Percentiles rank a stretch among this genome's conserved stretches.
These are phyloP conservation scores for Nomada hirtipes DNA, from an alignment of 2,888 invertebrate species.

Conservation along the genomic window DNA sequence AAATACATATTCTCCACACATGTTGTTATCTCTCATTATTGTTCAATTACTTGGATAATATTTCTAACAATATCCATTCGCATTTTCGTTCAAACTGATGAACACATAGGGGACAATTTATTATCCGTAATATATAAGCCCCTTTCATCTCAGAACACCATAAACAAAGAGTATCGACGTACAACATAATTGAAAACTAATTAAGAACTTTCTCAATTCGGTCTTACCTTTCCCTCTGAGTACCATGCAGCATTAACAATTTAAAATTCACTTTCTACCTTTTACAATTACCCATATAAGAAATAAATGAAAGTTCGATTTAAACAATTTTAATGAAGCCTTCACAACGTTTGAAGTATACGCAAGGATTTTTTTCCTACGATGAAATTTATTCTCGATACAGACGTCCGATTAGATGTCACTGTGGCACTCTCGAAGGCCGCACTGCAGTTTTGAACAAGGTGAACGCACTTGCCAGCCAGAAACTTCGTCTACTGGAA, in stretches of 20 bases:
- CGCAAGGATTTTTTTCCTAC: neutral
- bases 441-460: neutral
- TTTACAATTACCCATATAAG: neutral
- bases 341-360: neutral
- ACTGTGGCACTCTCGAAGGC: neutral
- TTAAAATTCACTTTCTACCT: slow-evolving; percentile 10
- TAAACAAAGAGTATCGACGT: neutral
- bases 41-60: no score
- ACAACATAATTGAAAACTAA: neutral
- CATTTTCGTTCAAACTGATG: no score
- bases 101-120: neutral
- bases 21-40: no score
- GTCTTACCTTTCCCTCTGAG: slow-evolving; percentile 4
- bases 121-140: neutral
- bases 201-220: neutral
- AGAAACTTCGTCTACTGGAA: neutral
- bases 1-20: no score
- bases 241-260: neutral
- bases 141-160: neutral
- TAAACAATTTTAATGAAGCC: neutral
- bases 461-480: slow-evolving; percentile 17
- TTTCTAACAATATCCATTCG: no score
- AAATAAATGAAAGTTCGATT: neutral
- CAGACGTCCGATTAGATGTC: neutral
- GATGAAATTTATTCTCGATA: neutral